phyloP scores from a whole-genome alignment of 2,113 vertebrate species.

The Microcebus griseorufus region DNA sequence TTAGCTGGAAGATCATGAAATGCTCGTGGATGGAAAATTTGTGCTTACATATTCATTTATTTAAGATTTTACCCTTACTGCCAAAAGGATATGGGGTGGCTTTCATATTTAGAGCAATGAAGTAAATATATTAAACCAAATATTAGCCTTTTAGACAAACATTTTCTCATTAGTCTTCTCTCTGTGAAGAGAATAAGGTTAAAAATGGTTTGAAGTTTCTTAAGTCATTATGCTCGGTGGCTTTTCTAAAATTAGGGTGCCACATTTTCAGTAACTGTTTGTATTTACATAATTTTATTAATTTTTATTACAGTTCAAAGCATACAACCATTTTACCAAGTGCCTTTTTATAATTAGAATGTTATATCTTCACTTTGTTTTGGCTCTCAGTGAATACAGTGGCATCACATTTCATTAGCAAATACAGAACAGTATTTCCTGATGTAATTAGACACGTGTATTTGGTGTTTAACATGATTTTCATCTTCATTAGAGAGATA shows the following conservation, averaged over 20 bases:
- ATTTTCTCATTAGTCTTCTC: slow-evolving; percentile 78
- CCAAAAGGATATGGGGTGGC: slow-evolving; percentile 13
- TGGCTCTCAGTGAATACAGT: slow-evolving; percentile 63
- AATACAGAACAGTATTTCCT: slow-evolving; percentile 72
- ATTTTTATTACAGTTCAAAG: slow-evolving; percentile 84
- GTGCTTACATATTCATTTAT: slow-evolving; percentile 65
- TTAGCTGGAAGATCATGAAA: slow-evolving; percentile 67
- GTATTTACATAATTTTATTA: slow-evolving; percentile 81
- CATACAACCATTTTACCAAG: slow-evolving; percentile 73
- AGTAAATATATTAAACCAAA: slow-evolving; percentile 82
- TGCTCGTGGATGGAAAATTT: slow-evolving; percentile 55
- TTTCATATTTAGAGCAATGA: slow-evolving; percentile 69
- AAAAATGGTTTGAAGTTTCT: slow-evolving; percentile 79
- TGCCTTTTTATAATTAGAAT: slow-evolving; percentile 78
- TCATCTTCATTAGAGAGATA: slow-evolving; percentile 75
- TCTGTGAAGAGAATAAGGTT: slow-evolving; percentile 75
- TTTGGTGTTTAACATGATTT: slow-evolving; percentile 77
- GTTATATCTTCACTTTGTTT: slow-evolving; percentile 75
- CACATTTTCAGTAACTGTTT: slow-evolving; percentile 79
- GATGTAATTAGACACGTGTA: slow-evolving; percentile 78
- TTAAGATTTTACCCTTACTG: slow-evolving; percentile 58
- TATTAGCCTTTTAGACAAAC: slow-evolving; percentile 80
- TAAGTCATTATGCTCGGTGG: slow-evolving; percentile 73
- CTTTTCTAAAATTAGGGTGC: slow-evolving; percentile 76
- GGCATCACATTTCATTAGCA: slow-evolving; percentile 75